These are phyloP conservation scores for Drosophila monieri DNA, from an alignment of 2,888 invertebrate genomes.

Conservation along the genomic window DNA sequence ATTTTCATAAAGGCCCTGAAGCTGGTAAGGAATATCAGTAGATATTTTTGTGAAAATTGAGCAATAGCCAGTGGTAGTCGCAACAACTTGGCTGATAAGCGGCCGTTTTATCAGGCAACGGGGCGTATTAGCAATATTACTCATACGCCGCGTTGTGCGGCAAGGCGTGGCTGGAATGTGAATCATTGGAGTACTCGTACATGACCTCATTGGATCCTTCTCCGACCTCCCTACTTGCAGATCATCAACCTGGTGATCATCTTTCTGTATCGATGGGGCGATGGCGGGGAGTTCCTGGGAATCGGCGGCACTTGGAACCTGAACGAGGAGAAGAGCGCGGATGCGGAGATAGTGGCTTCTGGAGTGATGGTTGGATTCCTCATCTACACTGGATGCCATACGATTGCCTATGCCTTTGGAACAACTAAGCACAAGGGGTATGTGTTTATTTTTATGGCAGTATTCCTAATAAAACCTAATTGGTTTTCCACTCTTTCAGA, in stretches of 20 bases:
- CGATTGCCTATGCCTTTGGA: slow-evolving; percentile 91
- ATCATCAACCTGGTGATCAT: slow-evolving; percentile 92
- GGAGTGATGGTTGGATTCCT: slow-evolving; percentile 94
- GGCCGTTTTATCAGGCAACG: slow-evolving; percentile 52
- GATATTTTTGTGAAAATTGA: slow-evolving; percentile 9
- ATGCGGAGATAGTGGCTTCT: slow-evolving; percentile 94
- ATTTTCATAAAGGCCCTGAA: slow-evolving; percentile 92
- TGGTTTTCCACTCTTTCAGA: slow-evolving; percentile 83
- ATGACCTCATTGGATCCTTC: slow-evolving; percentile 34
- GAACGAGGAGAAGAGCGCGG: slow-evolving; percentile 94
- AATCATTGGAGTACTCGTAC: slow-evolving; percentile 7
- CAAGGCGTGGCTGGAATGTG: slow-evolving; percentile 35
- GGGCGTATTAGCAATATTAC: slow-evolving; percentile 60
- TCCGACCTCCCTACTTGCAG: slow-evolving; percentile 83
- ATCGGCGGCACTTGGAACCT: slow-evolving; percentile 96
- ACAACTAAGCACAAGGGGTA: slow-evolving; percentile 91
- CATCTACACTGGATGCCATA: slow-evolving; percentile 91
- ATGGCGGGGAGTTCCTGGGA: slow-evolving; percentile 92
- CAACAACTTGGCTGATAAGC: slow-evolving; percentile 28
- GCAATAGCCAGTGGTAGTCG: slow-evolving; percentile 21
- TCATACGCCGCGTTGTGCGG: slow-evolving; percentile 46
- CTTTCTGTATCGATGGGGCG: slow-evolving; percentile 92
- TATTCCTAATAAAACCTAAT: neutral
- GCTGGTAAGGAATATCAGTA: slow-evolving; percentile 87
- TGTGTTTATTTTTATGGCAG: neutral